Evolutionary conservation across 1,140 invertebrate genomes (phyloP).

Genomic region (Drosophila paulistorum): DNA sequence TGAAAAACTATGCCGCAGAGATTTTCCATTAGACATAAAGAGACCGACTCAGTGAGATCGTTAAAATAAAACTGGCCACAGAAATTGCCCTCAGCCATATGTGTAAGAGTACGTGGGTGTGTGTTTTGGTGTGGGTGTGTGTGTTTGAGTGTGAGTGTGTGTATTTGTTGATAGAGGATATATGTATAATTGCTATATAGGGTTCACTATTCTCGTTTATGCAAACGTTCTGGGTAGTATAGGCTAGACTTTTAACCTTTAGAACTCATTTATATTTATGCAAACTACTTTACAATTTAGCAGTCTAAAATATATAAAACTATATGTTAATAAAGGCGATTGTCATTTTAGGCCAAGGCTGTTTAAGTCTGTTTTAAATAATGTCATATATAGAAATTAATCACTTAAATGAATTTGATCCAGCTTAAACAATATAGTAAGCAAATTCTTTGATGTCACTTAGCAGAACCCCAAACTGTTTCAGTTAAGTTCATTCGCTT

Average conservation of each 20-base stretch:
- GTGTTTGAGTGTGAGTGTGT: not conserved
- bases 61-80: slow-evolving; percentile 40
- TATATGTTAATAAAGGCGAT: too few species aligned
- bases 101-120: not conserved
- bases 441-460: too few species aligned
- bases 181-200: not conserved
- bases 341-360: too few species aligned
- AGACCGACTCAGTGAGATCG: slow-evolving; percentile 44
- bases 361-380: too few species aligned
- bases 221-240: not conserved
- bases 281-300: too few species aligned
- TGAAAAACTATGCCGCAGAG: slow-evolving; percentile 39
- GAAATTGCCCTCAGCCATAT: not conserved
- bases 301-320: too few species aligned
- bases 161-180: too few species aligned
- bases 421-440: too few species aligned
- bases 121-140: not conserved
- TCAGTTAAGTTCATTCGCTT: not conserved
- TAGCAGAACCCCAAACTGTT: not conserved
- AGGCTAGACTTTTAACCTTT: not conserved
- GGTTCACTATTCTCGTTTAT: not conserved
- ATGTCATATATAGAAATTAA: too few species aligned
- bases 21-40: slow-evolving; percentile 52
- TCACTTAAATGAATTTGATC: too few species aligned
- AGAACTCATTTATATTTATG: not conserved